These are phyloP conservation scores for Polylopha cassiicola DNA, from an alignment of 2,888 invertebrate species.

Conservation along the genomic window DNA sequence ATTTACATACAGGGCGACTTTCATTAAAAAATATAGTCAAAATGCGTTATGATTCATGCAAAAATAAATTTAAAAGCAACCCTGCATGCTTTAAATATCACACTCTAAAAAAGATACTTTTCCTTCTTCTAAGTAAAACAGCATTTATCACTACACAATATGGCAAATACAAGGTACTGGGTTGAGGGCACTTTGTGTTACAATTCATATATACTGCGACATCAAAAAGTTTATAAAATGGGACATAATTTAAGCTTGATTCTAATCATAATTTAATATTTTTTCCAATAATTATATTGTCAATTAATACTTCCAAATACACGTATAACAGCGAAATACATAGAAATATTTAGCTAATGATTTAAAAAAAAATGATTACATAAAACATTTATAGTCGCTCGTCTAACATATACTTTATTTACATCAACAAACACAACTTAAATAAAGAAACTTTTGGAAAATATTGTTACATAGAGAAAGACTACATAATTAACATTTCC, in stretches of 20 bases:
- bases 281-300: conserved; percentile 20
- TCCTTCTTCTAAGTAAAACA: conserved; percentile 32
- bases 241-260: conserved; percentile 18
- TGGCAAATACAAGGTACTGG: conserved; percentile 54
- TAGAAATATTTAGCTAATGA: conserved; percentile 14
- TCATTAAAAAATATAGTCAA: neutral
- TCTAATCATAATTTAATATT: conserved; percentile 18
- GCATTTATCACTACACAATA: conserved; percentile 38
- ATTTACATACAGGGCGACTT: conserved; percentile 8
- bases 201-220: conserved; percentile 24
- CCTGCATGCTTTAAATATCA: conserved; percentile 16
- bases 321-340: conserved; percentile 18
- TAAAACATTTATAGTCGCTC: conserved; percentile 16
- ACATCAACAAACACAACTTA: conserved; percentile 27
- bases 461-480: conserved; percentile 24
- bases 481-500: conserved; percentile 26
- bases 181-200: conserved; percentile 39
- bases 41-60: conserved; percentile 6
- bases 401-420: conserved; percentile 27
- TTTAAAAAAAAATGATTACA: conserved; percentile 15
- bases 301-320: conserved; percentile 22
- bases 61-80: conserved; percentile 5
- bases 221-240: conserved; percentile 23
- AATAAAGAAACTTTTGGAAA: conserved; percentile 26
- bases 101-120: conserved; percentile 7